Conservation (phyloP, 2,888 invertebrate genomes). For the Rhopalosiphum nymphaeae region DNA sequence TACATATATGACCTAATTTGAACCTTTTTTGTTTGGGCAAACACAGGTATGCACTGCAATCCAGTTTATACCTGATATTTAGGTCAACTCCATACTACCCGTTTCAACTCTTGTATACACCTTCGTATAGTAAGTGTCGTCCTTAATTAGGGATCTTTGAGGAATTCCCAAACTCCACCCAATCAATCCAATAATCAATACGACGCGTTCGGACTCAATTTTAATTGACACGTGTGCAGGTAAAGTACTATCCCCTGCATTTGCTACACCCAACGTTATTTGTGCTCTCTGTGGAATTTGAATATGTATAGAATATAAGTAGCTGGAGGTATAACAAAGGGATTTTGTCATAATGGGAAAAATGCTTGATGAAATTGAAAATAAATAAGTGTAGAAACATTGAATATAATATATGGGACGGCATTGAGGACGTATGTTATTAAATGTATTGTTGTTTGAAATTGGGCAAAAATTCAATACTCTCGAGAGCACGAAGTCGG, state of each 20-base stretch:
- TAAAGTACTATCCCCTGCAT: not conserved
- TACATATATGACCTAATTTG: too few relatives aligned
- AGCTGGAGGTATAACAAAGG: not conserved
- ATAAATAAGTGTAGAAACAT: not conserved
- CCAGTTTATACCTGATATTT: not conserved
- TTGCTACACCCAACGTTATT: not conserved
- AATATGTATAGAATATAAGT: not conserved
- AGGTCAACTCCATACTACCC: not conserved
- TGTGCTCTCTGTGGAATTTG: not conserved
- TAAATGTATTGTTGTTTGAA: not conserved
- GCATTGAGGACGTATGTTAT: not conserved
- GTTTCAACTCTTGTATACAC: not conserved
- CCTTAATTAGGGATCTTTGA: not conserved
- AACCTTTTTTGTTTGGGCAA: not conserved
- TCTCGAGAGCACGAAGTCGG: not conserved
- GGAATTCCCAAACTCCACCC: not conserved
- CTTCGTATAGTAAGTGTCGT: not conserved
- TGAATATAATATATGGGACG: not conserved
- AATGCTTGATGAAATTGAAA: not conserved
- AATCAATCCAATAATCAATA: not conserved
- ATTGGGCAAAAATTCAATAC: not conserved
- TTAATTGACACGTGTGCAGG: not conserved
- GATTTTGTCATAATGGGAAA: not conserved
- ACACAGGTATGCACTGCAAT: not conserved
- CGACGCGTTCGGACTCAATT: not conserved